Conservation (phyloP, 2,797 vertebrate species). For the Florisuga fusca region DNA sequence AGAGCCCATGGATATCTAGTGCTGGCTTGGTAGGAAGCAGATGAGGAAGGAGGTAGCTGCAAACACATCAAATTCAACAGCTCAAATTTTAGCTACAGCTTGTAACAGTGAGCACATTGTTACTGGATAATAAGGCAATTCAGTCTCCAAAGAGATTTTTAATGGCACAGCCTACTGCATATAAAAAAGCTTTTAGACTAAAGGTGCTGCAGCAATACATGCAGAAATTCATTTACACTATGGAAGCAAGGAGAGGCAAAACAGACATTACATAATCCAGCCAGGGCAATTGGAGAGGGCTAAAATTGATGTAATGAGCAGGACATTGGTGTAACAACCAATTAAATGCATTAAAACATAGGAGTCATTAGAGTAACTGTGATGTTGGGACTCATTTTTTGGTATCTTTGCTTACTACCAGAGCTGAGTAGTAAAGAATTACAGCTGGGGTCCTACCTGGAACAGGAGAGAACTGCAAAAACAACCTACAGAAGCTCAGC, state of each 20-base stretch:
- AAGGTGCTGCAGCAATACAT: constrained; percentile 26
- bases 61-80: constrained; percentile 37
- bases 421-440: neutral
- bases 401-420: neutral
- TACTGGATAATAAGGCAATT: constrained; percentile 18
- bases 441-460: neutral
- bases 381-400: neutral
- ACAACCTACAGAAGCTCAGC: neutral
- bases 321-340: constrained; percentile 36
- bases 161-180: constrained; percentile 49
- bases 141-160: constrained; percentile 62
- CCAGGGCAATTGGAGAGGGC: constrained; percentile 24
- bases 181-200: constrained; percentile 60
- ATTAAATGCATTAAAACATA: constrained; percentile 38
- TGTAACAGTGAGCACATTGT: constrained; percentile 19
- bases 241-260: constrained; percentile 53
- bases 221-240: constrained; percentile 47
- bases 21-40: constrained; percentile 94
- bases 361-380: constrained; percentile 28
- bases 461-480: neutral
- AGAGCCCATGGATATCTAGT: constrained; percentile 89
- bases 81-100: constrained; percentile 4
- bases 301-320: constrained; percentile 37
- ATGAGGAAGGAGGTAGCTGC: constrained; percentile 95
- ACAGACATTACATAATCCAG: constrained; percentile 61